These are phyloP conservation scores for Sminthurides bifidus DNA, from an alignment of 1,140 invertebrate genomes.

Conservation along the genomic window DNA sequence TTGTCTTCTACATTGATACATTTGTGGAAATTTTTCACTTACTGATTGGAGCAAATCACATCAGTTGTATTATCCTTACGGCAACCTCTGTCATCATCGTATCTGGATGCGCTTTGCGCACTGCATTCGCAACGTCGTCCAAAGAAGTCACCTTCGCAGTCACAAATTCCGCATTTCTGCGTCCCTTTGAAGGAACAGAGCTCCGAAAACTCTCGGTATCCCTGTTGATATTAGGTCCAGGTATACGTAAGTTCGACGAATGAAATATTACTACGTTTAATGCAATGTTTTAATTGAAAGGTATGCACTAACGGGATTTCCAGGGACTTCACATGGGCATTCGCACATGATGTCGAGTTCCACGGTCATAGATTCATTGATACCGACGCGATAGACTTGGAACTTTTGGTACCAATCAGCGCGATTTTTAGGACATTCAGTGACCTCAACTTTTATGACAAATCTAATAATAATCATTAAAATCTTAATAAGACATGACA, in stretches of 20 bases:
- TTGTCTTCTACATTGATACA: no score
- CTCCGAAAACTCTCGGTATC: constrained; percentile 30
- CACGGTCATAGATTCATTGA: constrained; percentile 72
- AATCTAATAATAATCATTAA: constrained; percentile 12
- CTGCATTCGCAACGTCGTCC: constrained; percentile 81
- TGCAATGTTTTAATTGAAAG: not conserved
- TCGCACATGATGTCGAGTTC: constrained; percentile 80
- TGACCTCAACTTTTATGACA: constrained; percentile 35
- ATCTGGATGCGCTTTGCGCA: constrained; percentile 37
- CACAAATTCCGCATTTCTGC: constrained; percentile 73
- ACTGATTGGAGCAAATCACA: constrained; percentile 51
- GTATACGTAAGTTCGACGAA: not conserved
- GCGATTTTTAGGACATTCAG: constrained; percentile 55
- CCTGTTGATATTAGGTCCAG: constrained; percentile 23
- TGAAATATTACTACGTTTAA: not conserved
- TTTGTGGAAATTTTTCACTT: no score
- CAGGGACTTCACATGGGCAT: constrained; percentile 67
- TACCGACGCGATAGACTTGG: constrained; percentile 81
- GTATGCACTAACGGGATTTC: constrained; percentile 39
- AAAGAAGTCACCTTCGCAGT: constrained; percentile 62
- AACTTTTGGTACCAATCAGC: constrained; percentile 68
- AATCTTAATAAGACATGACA: not conserved
- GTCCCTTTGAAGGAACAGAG: constrained; percentile 34
- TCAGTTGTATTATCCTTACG: constrained; percentile 56
- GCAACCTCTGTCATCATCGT: constrained; percentile 47